phyloP scores from a whole-genome alignment of 2,888 invertebrate genomes.

The Ellobium chinense region DNA sequence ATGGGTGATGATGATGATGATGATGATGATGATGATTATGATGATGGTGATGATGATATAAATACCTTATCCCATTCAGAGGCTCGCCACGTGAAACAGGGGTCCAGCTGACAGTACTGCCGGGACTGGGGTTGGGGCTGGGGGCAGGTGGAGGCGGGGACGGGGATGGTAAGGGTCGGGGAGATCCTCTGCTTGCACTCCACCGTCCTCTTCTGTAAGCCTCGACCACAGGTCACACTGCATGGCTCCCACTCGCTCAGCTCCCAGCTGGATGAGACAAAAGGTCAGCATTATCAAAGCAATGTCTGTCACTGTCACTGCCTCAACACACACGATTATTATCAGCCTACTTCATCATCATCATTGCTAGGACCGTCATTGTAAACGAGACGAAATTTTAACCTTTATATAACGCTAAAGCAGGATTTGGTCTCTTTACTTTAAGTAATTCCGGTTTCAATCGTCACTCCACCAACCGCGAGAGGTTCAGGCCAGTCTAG shows the following conservation, averaged over 20 bases:
- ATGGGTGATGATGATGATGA: neutral
- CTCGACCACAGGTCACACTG: slow-evolving; percentile 87
- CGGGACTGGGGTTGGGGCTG: slow-evolving; percentile 77
- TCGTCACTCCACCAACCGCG: too few species aligned
- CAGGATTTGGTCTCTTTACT: too few species aligned
- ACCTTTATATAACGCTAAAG: too few species aligned
- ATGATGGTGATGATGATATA: neutral
- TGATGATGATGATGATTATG: neutral
- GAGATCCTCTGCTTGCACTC: slow-evolving; percentile 86
- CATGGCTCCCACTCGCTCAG: slow-evolving; percentile 90
- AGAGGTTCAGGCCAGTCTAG: too few species aligned
- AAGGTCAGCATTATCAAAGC: neutral
- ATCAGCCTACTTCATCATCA: too few species aligned
- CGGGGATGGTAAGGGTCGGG: slow-evolving; percentile 81
- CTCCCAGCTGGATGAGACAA: slow-evolving; percentile 84
- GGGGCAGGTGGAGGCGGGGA: slow-evolving; percentile 84
- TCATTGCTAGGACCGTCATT: too few species aligned
- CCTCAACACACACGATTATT: too few species aligned
- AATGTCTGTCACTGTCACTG: neutral
- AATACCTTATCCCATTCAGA: slow-evolving; percentile 83
- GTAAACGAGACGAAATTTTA: too few species aligned
- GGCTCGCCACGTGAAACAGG: slow-evolving; percentile 80
- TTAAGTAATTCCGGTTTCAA: too few species aligned
- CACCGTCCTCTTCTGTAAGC: slow-evolving; percentile 86
- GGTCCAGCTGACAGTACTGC: slow-evolving; percentile 65